Conservation (phyloP, 1,140 invertebrate species). For the Drosophila virilis region DNA sequence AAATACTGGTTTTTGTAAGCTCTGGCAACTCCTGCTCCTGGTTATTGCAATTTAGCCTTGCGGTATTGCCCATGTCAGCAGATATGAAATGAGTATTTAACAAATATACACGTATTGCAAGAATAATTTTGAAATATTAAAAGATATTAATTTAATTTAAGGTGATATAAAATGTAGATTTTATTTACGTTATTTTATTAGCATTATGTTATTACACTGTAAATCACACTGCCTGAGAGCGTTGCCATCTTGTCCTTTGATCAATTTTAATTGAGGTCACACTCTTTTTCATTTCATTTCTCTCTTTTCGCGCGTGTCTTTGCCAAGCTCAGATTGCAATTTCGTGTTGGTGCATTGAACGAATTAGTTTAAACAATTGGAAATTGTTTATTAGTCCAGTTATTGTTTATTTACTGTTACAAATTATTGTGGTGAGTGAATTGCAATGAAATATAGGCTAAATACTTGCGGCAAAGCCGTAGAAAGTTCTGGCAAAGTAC, state of each 20-base stretch:
- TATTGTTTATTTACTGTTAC: neutral
- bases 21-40: constrained; percentile 1
- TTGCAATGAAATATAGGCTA: neutral
- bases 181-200: neutral
- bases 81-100: no score
- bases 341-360: neutral
- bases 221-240: constrained; percentile 16
- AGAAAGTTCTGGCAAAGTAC: constrained; percentile 21
- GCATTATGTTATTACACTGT: neutral
- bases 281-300: constrained; percentile 10
- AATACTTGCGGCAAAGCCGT: neutral
- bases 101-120: no score
- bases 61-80: no score
- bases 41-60: no score
- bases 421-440: constrained; percentile 20
- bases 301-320: constrained; percentile 3
- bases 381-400: neutral
- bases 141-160: no score
- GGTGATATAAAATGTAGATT: no score
- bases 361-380: constrained; percentile 7
- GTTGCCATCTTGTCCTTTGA: neutral
- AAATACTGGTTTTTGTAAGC: constrained; percentile 3
- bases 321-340: neutral
- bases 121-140: no score
- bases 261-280: constrained; percentile 8